These are phyloP conservation scores for Phymastichus coffea DNA, from an alignment of 1,140 invertebrate species.

Conservation along the genomic window DNA sequence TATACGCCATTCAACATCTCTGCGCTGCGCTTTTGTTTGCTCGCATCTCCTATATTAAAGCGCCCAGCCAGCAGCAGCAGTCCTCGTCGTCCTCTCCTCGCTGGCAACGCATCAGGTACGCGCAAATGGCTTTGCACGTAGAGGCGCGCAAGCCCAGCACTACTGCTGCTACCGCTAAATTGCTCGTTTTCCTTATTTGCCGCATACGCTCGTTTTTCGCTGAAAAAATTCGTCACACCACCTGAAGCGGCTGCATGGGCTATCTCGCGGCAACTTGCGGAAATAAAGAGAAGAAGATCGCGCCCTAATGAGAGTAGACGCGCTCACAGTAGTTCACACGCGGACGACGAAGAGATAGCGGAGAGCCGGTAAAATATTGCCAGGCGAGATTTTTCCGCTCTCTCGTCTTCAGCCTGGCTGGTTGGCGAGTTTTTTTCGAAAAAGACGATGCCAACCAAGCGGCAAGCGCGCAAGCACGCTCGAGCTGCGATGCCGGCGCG, in stretches of 20 bases:
- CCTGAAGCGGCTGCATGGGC: no score
- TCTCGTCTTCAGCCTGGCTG: no score
- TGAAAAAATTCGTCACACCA: no score
- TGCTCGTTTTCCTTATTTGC: no score
- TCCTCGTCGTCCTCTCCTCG: no score
- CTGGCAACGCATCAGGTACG: no score
- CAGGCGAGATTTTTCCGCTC: conserved; percentile 9
- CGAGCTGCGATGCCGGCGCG: conserved; percentile 2
- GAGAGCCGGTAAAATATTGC: conserved; percentile 25
- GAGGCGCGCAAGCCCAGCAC: no score
- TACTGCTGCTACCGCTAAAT: neutral
- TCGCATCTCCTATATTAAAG: conserved; percentile 56
- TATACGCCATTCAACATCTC: no score
- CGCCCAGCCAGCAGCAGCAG: conserved; percentile 2
- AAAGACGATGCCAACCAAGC: conserved; percentile 14
- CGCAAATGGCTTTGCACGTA: no score
- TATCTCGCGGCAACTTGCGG: no score
- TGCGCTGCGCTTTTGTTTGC: conserved; percentile 54
- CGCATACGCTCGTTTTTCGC: neutral
- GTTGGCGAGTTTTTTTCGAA: conserved; percentile 15
- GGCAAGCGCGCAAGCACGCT: conserved; percentile 8
- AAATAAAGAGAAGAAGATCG: conserved; percentile 1
- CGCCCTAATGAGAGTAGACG: conserved; percentile 10
- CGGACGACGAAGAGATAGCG: conserved; percentile 6
- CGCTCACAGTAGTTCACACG: conserved; percentile 9